phyloP scores from a whole-genome alignment of 2,888 invertebrate genomes.

The Syrphus vitripennis region DNA sequence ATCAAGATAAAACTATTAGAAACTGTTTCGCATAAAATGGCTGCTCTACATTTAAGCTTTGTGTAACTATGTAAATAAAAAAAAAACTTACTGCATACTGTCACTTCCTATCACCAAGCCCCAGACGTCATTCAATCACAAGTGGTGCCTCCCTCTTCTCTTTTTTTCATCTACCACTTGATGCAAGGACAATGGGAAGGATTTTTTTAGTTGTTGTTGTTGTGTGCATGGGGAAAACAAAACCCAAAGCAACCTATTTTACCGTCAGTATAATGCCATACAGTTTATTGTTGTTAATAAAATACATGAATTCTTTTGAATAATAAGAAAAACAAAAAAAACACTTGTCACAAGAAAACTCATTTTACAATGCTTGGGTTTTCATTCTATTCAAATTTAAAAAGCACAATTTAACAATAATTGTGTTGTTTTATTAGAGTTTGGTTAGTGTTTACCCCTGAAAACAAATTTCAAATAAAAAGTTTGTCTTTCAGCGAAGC shows the following conservation, averaged over 20 bases:
- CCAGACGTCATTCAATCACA: constrained; percentile 40
- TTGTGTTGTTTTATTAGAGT: neutral
- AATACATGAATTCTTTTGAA: neutral
- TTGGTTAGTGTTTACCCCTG: neutral
- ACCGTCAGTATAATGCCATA: constrained; percentile 22
- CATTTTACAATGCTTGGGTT: neutral
- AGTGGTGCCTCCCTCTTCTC: constrained; percentile 51
- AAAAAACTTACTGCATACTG: neutral
- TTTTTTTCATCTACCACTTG: constrained; percentile 44
- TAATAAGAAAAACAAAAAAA: neutral
- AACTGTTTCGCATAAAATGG: neutral
- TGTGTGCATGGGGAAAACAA: constrained; percentile 9
- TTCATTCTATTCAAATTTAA: neutral
- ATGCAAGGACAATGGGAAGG: constrained; percentile 58
- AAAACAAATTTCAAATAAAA: neutral
- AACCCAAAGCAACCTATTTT: constrained; percentile 34
- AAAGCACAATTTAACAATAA: neutral
- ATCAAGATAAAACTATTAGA: neutral
- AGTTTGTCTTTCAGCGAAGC: neutral
- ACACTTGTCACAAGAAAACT: neutral
- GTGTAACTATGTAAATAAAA: neutral
- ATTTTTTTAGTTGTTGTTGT: neutral
- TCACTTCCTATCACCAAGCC: constrained; percentile 7
- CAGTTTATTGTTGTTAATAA: constrained; percentile 48
- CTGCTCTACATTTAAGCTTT: neutral